These are phyloP conservation scores for Corynorhinus townsendii DNA, from an alignment of 2,113 vertebrate species.

Conservation along the genomic window DNA sequence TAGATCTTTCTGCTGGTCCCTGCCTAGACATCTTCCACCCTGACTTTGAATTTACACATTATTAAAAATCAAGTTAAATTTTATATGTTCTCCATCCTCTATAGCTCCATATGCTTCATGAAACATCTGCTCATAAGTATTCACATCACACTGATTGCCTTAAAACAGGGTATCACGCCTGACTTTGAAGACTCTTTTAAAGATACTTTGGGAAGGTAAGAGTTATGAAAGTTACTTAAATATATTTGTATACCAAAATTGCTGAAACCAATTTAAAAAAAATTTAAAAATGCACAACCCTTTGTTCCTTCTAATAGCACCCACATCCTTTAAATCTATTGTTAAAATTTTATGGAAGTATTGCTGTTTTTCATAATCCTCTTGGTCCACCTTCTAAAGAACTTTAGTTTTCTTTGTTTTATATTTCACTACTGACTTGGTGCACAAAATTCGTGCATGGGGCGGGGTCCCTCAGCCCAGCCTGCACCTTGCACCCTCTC, in stretches of 20 bases:
- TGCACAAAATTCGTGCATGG: too few species aligned
- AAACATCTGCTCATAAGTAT: background rate
- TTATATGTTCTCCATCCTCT: background rate
- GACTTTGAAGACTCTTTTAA: background rate
- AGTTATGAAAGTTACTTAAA: background rate
- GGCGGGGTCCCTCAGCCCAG: too few species aligned
- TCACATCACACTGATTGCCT: background rate
- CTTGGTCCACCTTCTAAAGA: background rate
- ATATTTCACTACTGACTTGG: background rate
- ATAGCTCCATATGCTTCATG: background rate
- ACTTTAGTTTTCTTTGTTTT: background rate
- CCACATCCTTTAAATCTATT: background rate
- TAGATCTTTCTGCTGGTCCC: background rate
- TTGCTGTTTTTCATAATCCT: background rate
- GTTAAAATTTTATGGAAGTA: background rate
- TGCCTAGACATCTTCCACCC: background rate
- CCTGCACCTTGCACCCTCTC: too few species aligned
- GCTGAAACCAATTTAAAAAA: background rate
- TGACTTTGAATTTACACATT: background rate
- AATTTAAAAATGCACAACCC: background rate
- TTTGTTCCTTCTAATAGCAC: background rate
- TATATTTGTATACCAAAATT: background rate
- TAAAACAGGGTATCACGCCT: background rate
- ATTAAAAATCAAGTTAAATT: background rate
- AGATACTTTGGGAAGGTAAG: background rate